A percentile compares a stretch with the other conserved stretches of the same genome.
Evolutionary conservation across 2,113 vertebrate species (phyloP).

Genomic region (Thamnaconus septentrionalis): DNA sequence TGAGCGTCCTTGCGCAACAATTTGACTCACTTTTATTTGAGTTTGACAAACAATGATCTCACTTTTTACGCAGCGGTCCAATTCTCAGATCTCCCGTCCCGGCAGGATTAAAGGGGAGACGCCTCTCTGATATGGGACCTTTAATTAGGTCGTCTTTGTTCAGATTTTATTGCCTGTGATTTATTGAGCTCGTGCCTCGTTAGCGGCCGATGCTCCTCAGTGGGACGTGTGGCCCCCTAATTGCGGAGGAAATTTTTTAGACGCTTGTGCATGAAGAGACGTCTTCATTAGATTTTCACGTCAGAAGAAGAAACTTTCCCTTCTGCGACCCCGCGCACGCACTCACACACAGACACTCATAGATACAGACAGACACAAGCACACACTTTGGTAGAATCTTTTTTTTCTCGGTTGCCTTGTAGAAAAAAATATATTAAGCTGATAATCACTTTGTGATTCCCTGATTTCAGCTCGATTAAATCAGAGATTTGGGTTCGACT

Average conservation of each 20-base stretch:
- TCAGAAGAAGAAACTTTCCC: conserved; percentile 37
- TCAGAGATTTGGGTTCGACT: background rate
- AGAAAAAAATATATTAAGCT: too few relatives aligned
- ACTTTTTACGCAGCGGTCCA: too few relatives aligned
- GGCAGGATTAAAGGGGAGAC: too few relatives aligned
- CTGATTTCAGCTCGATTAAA: too few relatives aligned
- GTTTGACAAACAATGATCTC: too few relatives aligned
- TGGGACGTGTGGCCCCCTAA: conserved; percentile 21
- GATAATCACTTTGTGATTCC: too few relatives aligned
- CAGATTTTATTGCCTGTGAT: conserved; percentile 24
- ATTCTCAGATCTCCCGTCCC: too few relatives aligned
- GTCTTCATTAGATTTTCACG: conserved; percentile 34
- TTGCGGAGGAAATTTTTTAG: conserved; percentile 2
- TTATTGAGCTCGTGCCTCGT: conserved; percentile 35
- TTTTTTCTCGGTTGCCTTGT: too few relatives aligned
- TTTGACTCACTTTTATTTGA: too few relatives aligned
- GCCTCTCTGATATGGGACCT: background rate
- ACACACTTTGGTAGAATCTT: too few relatives aligned
- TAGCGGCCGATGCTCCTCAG: conserved; percentile 45
- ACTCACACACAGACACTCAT: background rate
- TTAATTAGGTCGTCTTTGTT: conserved; percentile 24
- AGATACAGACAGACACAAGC: too few relatives aligned
- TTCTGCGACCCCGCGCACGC: conserved; percentile 11
- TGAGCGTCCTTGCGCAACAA: too few relatives aligned
- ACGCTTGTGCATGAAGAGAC: conserved; percentile 54